phyloP scores from a whole-genome alignment of 2,888 invertebrate species.

The Euzophera pinguis region DNA sequence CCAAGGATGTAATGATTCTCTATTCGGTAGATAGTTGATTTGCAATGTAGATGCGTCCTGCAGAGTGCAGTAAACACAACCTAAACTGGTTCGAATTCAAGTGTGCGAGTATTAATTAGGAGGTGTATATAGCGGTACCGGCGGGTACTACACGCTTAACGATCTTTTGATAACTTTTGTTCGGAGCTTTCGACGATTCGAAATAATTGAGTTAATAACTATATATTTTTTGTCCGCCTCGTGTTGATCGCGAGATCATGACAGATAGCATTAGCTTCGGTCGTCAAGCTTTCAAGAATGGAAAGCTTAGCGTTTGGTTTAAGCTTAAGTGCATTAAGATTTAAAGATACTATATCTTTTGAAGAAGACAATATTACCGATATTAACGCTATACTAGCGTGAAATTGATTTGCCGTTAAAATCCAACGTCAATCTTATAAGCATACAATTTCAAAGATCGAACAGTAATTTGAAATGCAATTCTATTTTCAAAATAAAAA shows the following conservation, averaged over 20 bases:
- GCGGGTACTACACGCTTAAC: conserved; percentile 43
- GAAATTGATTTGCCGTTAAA: conserved; percentile 3
- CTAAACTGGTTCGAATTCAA: conserved; percentile 55
- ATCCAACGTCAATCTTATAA: background rate
- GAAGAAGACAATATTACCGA: background rate
- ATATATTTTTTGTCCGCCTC: conserved; percentile 32
- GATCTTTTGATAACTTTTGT: conserved; percentile 63
- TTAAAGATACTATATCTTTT: conserved; percentile 4
- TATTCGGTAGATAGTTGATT: conserved; percentile 62
- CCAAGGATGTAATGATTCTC: conserved; percentile 49
- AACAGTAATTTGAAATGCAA: background rate
- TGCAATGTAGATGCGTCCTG: conserved; percentile 70
- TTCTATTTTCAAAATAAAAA: background rate
- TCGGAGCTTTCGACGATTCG: conserved; percentile 46
- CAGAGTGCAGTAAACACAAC: conserved; percentile 51
- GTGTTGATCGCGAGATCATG: conserved; percentile 34
- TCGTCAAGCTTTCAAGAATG: conserved; percentile 33
- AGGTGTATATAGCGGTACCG: conserved; percentile 54
- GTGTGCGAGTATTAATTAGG: conserved; percentile 72
- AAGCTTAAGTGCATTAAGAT: conserved; percentile 12
- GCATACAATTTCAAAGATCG: background rate
- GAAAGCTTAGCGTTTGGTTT: conserved; percentile 19
- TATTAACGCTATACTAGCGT: conserved; percentile 9
- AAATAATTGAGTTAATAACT: conserved; percentile 48
- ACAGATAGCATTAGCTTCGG: conserved; percentile 40